These are phyloP conservation scores for Trachemys scripta DNA, from an alignment of 2,113 vertebrate genomes.

Conservation along the genomic window DNA sequence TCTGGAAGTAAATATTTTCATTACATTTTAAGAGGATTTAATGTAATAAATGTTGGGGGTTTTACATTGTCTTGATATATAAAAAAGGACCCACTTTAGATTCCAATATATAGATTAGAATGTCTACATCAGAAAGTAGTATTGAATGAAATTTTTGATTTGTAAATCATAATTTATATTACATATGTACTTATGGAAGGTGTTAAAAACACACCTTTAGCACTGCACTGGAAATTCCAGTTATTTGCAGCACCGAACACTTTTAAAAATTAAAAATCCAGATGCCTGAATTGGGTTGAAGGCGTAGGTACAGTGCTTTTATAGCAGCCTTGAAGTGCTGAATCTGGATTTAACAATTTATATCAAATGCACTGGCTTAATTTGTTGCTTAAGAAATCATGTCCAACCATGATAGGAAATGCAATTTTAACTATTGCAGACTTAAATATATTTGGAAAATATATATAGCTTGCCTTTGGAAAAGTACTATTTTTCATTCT, in stretches of 20 bases:
- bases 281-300: conserved; percentile 15
- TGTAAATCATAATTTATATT: conserved; percentile 39
- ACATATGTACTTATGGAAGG: conserved; percentile 21
- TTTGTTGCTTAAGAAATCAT: conserved; percentile 68
- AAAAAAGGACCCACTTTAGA: conserved; percentile 1
- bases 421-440: conserved; percentile 47
- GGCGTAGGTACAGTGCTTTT: conserved; percentile 38
- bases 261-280: neutral
- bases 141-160: conserved; percentile 55
- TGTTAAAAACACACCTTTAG: conserved; percentile 24
- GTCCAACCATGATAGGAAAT: conserved; percentile 48
- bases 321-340: conserved; percentile 31
- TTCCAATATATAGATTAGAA: conserved; percentile 47
- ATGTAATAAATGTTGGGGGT: neutral
- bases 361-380: conserved; percentile 67
- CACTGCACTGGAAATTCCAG: conserved; percentile 41
- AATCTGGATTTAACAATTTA: conserved; percentile 65
- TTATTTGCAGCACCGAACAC: conserved; percentile 50
- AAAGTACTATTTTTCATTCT: conserved; percentile 48
- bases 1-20: neutral
- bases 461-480: conserved; percentile 64
- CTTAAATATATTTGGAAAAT: conserved; percentile 61
- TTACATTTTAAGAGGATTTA: neutral
- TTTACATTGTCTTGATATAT: neutral
- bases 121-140: conserved; percentile 48